Conservation (phyloP, 2,797 vertebrate genomes). For the Lithobates pipiens region DNA sequence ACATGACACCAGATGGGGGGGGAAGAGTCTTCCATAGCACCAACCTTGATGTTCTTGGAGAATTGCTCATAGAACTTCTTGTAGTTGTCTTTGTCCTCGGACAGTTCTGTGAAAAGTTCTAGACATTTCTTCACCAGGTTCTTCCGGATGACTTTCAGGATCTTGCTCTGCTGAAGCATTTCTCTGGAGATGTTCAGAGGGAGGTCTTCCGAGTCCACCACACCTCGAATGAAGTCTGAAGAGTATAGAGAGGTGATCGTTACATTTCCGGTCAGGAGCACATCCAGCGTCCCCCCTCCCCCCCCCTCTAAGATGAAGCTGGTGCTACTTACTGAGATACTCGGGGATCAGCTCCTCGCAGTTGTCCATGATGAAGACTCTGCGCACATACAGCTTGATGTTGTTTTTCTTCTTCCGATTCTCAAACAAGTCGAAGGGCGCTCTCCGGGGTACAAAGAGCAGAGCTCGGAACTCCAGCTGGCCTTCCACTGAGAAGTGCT, state of each 20-base stretch:
- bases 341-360: conserved; percentile 96
- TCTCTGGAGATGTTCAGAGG: conserved; percentile 96
- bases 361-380: conserved; percentile 98
- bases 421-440: conserved; percentile 91
- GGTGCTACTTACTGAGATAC: conserved; percentile 88
- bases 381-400: conserved; percentile 93
- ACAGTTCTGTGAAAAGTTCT: conserved; percentile 89
- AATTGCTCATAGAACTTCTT: conserved; percentile 94
- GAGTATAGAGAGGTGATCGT: not conserved
- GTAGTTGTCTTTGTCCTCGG: conserved; percentile 93
- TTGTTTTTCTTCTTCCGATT: conserved; percentile 94
- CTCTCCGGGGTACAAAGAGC: conserved; percentile 88
- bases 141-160: conserved; percentile 95
- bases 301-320: not conserved
- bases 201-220: conserved; percentile 93
- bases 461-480: conserved; percentile 92
- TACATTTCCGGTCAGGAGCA: not conserved
- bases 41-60: conserved; percentile 93
- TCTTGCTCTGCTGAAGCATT: conserved; percentile 98
- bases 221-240: conserved; percentile 91
- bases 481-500: conserved; percentile 91
- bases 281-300: too few relatives aligned
- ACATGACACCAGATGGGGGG: not conserved
- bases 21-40: conserved; percentile 42
- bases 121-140: conserved; percentile 96